Percentiles rank a stretch among this genome's conserved stretches.
phyloP scores from a whole-genome alignment of 2,113 vertebrate species.

The Circaetus cinerascens region DNA sequence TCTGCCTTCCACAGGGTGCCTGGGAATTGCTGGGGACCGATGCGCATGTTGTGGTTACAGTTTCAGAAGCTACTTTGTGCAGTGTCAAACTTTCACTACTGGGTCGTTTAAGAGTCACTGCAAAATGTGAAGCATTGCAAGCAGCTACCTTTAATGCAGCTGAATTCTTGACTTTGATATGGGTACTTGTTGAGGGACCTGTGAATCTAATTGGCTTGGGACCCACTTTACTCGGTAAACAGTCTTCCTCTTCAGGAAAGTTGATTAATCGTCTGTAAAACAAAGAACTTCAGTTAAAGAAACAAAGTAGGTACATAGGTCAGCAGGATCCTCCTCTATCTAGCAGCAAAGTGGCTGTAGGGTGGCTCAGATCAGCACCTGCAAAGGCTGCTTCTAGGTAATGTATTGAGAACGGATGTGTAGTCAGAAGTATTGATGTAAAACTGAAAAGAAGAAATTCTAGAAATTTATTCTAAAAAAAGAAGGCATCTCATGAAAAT shows the following conservation, averaged over 20 bases:
- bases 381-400: not conserved
- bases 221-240: not conserved
- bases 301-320: not conserved
- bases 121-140: not conserved
- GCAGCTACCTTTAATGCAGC: slow-evolving; percentile 38
- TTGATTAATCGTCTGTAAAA: slow-evolving; percentile 52
- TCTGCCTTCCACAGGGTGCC: not conserved
- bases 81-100: not conserved
- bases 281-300: not conserved
- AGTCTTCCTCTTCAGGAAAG: slow-evolving; percentile 7
- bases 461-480: not conserved
- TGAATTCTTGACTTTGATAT: slow-evolving; percentile 74
- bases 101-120: not conserved
- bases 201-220: slow-evolving; percentile 69
- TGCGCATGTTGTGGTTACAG: fast-evolving
- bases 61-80: not conserved
- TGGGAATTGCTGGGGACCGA: not conserved
- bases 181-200: slow-evolving; percentile 74
- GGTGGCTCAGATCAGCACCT: not conserved
- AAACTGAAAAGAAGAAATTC: not conserved
- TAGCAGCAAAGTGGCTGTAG: not conserved
- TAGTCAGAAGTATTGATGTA: not conserved
- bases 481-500: not conserved
- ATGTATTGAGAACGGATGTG: not conserved
- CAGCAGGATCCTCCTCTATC: not conserved